phyloP scores from a whole-genome alignment of 2,797 vertebrate species.

The Parotocinclus haroldoi region DNA sequence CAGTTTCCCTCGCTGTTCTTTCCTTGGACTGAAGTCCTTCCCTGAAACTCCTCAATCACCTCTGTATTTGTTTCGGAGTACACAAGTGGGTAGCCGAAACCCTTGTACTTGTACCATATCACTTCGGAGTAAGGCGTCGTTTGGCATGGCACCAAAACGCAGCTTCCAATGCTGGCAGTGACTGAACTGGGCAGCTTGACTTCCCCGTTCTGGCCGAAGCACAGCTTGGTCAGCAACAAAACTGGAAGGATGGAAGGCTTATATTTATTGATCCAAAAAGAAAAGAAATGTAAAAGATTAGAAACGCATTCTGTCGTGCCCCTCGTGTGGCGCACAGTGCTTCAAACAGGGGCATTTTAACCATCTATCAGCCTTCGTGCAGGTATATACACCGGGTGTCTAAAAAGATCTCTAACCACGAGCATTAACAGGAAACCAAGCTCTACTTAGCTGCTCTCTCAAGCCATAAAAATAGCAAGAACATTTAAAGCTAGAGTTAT shows the following conservation, averaged over 20 bases:
- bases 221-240: slow-evolving; percentile 18
- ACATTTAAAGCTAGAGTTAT: too few relatives aligned
- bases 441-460: too few relatives aligned
- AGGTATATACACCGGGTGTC: too few relatives aligned
- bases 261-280: neutral
- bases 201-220: slow-evolving; percentile 20
- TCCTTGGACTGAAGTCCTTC: slow-evolving; percentile 48
- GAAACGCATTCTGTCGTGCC: too few relatives aligned
- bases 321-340: too few relatives aligned
- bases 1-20: slow-evolving; percentile 50
- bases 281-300: too few relatives aligned
- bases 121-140: slow-evolving; percentile 33
- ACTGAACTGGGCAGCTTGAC: slow-evolving; percentile 26
- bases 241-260: neutral
- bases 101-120: slow-evolving; percentile 52
- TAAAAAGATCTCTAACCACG: too few relatives aligned
- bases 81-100: slow-evolving; percentile 7
- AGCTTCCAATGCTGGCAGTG: slow-evolving; percentile 50
- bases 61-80: neutral
- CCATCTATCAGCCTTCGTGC: too few relatives aligned
- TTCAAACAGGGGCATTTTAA: too few relatives aligned
- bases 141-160: slow-evolving; percentile 53
- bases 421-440: too few relatives aligned
- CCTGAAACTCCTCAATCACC: slow-evolving; percentile 36
- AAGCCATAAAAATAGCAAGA: too few relatives aligned